A percentile compares a stretch with the other conserved stretches of the same genome.
Conservation (phyloP, 2,888 invertebrate genomes). For the Folsomia candida region DNA sequence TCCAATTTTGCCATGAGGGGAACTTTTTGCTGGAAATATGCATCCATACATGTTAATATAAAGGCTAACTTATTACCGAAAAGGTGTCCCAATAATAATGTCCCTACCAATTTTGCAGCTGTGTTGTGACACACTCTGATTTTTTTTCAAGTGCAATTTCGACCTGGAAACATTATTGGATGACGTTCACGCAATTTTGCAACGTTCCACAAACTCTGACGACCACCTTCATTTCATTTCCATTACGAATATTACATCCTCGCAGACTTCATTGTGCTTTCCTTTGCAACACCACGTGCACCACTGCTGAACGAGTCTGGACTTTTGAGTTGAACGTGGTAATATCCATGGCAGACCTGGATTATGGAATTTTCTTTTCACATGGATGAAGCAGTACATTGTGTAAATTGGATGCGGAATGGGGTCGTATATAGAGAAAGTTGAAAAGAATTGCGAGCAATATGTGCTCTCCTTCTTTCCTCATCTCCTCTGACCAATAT, state of each 20-base stretch:
- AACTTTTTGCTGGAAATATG: no score
- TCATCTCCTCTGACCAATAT: background rate
- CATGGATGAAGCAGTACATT: background rate
- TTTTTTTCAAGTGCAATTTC: no score
- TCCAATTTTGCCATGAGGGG: no score
- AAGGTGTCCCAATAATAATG: no score
- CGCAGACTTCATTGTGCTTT: background rate
- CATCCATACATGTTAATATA: no score
- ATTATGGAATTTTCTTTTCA: slow-evolving; percentile 3
- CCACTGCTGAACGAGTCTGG: background rate
- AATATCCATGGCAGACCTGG: background rate
- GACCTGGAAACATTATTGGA: no score
- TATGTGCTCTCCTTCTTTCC: background rate
- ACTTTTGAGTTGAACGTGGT: background rate
- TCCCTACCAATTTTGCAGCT: no score
- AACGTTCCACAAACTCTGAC: no score
- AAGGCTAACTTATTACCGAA: no score
- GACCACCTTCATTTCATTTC: background rate
- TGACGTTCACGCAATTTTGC: no score
- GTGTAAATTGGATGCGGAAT: background rate
- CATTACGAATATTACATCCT: slow-evolving; percentile 1
- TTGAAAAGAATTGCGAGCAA: slow-evolving; percentile 1
- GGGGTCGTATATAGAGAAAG: background rate
- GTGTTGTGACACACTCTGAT: no score
- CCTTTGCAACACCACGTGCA: background rate